Base-by-base conservation (phyloP, 2,797 vertebrate genomes). In the Darevskia mixta region DNA sequence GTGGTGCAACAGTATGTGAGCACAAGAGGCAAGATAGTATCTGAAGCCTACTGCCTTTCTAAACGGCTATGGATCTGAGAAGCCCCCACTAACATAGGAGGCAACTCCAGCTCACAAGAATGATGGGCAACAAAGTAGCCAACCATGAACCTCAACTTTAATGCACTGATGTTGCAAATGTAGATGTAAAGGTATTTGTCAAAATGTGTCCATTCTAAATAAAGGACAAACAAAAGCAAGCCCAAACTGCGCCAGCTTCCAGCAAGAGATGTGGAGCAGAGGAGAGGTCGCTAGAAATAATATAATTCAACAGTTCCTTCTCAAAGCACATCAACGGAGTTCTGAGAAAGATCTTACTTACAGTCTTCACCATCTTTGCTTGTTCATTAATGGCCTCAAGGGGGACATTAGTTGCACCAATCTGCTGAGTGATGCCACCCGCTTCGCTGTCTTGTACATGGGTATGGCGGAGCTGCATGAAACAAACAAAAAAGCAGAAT, bases 351-450 rank as follows among this genome's bases (percentile, higher is more conserved):
- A 27, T 87, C 0, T 13, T 77, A 96, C 98, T 93, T 96, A 99
- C 99, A 18, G 98, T 98, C 97, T 99, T 99, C 86, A 99, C 98
- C 99, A 99, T 99, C 97, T 96, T 99, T 1, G 98, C 97, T 95
- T 99, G 98, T 87, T 99, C 98, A 32, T 98, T 97, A 78, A 99
- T 97, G 64, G 98, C 98, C 92, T 99, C 99, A 43, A 98, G 97
- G 0, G 99, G 99, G 88, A 99, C 99, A 81, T 99, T 99, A n/a
- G 99, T 99, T 45, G 99, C 99, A 18, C 99, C 99, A 11, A 99
- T 99, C 95, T 99, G 99, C 94, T 99, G 99, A n/a, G 99, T 99
- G 96, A 99, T 99, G 18, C 99, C 99, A 83, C 99, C 99, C 4
- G 99, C 99, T 95, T 99, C 99, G 0, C 98, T 96, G 38, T 99